These are phyloP conservation scores for Apodemus sylvaticus DNA, from an alignment of 2,113 vertebrate species.

Conservation along the genomic window DNA sequence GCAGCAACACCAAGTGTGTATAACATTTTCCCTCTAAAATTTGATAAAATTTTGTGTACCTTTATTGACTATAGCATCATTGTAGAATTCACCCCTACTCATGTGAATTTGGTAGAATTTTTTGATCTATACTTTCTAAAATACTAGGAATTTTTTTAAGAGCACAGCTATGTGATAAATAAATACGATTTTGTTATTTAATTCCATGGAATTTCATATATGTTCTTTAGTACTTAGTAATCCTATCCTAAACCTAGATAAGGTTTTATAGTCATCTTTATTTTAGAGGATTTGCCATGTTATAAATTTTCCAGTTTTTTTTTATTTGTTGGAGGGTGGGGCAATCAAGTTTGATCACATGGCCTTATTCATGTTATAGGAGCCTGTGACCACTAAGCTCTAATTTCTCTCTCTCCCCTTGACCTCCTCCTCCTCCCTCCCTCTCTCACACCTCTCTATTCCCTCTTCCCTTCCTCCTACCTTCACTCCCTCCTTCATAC, in stretches of 20 bases:
- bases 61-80: constrained; percentile 50
- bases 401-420: neutral
- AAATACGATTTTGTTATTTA: neutral
- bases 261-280: neutral
- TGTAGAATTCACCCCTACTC: constrained; percentile 38
- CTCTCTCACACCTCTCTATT: neutral
- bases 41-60: constrained; percentile 60
- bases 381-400: neutral
- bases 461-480: neutral
- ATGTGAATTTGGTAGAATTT: constrained; percentile 44
- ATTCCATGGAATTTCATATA: constrained; percentile 31
- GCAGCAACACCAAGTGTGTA: constrained; percentile 94
- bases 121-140: constrained; percentile 42
- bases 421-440: neutral
- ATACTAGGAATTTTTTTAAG: neutral
- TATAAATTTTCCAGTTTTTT: neutral
- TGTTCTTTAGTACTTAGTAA: constrained; percentile 39
- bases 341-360: neutral
- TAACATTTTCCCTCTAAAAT: constrained; percentile 53
- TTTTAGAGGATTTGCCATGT: neutral
- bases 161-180: constrained; percentile 22
- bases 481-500: neutral
- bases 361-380: neutral
- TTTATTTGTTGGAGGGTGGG: neutral
- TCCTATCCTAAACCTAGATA: constrained; percentile 17